Evolutionary conservation across 2,797 vertebrate species (phyloP), one percentile per base, ranked within the genome.

Genomic region (Rhinella marina): DNA sequence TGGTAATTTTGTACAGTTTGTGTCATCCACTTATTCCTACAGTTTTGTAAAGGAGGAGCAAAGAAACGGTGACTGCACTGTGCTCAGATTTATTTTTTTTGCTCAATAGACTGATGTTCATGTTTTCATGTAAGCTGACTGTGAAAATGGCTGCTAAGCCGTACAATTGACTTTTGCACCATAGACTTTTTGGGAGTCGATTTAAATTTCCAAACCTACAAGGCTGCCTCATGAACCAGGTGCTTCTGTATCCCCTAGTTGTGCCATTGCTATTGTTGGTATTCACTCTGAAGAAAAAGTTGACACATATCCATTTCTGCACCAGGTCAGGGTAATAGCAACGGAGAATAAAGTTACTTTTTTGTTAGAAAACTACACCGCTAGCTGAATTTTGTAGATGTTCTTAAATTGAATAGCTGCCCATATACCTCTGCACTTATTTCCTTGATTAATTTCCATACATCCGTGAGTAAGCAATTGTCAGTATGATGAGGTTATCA

Each of bases 1-100:
- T 92, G 90, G 90, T 92, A 91, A 92, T 93, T 94, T 92, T 94
- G 93, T 94, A 91, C 93, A 92, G 92, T 91, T 91, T 91, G 76
- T 93, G 90, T 90, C 91, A 82, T 88, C 66, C 29, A 68, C 70
- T 82, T 91, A 90, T 89, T 91, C 91, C 90, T 92, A 78, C 86
- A 84, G 86, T 92, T 92, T 90, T 92, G 90, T 92, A 91, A 91
- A 92, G 90, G 23, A 88, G 90, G 91, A 91, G 78, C 81, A 91
- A 91, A 90, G 88, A 88, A 91, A 92, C 90, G 86, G 86, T 90
- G 90, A 88, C 92, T 56, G 88, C 92, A 91, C 92, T 92, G 91
- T 91, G 76, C 90, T 89, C 87, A 93, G 88, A 91, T 88, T 82
- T 90, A 91, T 88, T 82, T 90, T 90, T 76, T 86, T 70, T 0